Percentiles rank a stretch among this genome's conserved stretches.
Evolutionary conservation across 2,888 invertebrate species (phyloP).

Genomic region (Metopia argyrocephala): DNA sequence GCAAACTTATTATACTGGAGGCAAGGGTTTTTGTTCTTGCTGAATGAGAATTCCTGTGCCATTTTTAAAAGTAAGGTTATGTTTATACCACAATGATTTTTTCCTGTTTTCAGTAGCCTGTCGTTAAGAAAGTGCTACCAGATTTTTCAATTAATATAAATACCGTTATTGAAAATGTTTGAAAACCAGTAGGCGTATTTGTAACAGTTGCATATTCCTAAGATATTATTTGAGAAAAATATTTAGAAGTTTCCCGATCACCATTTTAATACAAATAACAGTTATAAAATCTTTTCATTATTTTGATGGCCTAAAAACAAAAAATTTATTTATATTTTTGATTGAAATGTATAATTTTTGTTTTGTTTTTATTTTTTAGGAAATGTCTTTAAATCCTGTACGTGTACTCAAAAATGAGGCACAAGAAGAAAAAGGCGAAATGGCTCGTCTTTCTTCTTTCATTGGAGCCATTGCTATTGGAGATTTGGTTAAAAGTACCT

Average conservation of each 20-base stretch:
- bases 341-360: neutral
- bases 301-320: too few relatives aligned
- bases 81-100: neutral
- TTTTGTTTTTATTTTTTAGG: slow-evolving; percentile 65
- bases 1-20: neutral
- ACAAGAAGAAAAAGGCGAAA: slow-evolving; percentile 98
- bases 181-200: too few relatives aligned
- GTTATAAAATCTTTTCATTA: too few relatives aligned
- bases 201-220: too few relatives aligned
- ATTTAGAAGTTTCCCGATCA: too few relatives aligned
- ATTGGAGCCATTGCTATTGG: slow-evolving; percentile 99
- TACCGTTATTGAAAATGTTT: too few relatives aligned
- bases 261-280: too few relatives aligned
- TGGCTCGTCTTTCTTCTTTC: slow-evolving; percentile 97
- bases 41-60: neutral
- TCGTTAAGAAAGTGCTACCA: slow-evolving; percentile 5
- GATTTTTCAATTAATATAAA: neutral
- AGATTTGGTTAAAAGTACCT: slow-evolving; percentile 97
- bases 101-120: neutral
- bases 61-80: slow-evolving; percentile 38
- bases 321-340: too few relatives aligned
- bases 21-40: slow-evolving; percentile 12
- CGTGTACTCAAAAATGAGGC: slow-evolving; percentile 96
- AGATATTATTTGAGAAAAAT: too few relatives aligned
- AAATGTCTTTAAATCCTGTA: slow-evolving; percentile 95